A percentile compares a stretch with the other conserved stretches of the same genome.
Evolutionary conservation across 1,140 invertebrate genomes (phyloP).

Genomic region (Mylabris phalerata): DNA sequence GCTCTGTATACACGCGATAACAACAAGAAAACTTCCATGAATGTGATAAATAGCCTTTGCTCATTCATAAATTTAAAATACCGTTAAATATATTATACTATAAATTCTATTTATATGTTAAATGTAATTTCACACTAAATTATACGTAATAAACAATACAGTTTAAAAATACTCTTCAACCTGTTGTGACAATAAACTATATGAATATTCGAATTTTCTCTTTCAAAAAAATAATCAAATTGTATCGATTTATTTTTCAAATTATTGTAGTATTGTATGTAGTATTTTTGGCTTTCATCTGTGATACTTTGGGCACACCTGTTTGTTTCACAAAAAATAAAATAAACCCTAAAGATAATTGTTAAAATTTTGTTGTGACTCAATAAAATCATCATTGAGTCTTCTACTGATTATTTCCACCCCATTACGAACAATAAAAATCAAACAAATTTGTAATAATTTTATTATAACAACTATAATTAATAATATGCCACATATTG

Average conservation of each 20-base stretch:
- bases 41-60: slow-evolving; percentile 33
- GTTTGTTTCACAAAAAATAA: neutral
- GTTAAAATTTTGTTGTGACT: no score
- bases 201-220: neutral
- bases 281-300: slow-evolving; percentile 17
- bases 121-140: slow-evolving; percentile 9
- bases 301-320: slow-evolving; percentile 19
- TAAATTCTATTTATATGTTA: slow-evolving; percentile 14
- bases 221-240: no score
- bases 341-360: no score
- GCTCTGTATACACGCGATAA: neutral
- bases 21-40: slow-evolving; percentile 28
- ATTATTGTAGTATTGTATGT: slow-evolving; percentile 1
- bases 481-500: no score
- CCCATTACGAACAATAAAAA: no score
- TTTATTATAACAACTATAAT: no score
- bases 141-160: slow-evolving; percentile 5
- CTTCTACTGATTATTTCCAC: no score
- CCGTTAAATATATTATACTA: slow-evolving; percentile 9
- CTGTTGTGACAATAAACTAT: slow-evolving; percentile 12
- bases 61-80: slow-evolving; percentile 14
- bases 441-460: no score
- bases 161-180: slow-evolving; percentile 1
- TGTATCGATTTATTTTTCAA: no score
- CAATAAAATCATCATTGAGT: no score